These are phyloP conservation scores for Rhyacophila evoluta DNA, from an alignment of 2,888 invertebrate genomes.

Conservation along the genomic window DNA sequence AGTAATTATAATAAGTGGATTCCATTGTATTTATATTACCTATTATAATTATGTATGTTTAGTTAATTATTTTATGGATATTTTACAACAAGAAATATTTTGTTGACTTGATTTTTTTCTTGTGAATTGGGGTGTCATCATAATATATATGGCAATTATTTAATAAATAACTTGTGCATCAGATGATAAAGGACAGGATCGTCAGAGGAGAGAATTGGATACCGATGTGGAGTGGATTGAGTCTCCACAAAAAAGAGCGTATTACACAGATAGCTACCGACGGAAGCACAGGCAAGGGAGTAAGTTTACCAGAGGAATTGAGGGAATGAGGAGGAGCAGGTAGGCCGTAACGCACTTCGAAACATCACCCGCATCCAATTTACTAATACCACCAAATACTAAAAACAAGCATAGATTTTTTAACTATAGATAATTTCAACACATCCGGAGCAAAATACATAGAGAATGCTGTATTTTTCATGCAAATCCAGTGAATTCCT, in stretches of 20 bases:
- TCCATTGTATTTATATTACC: no score
- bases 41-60: no score
- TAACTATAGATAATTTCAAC: background rate
- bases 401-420: background rate
- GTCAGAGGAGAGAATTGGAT: conserved; percentile 64
- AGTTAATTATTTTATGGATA: no score
- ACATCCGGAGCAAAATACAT: background rate
- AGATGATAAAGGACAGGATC: conserved; percentile 60
- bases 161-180: conserved; percentile 44
- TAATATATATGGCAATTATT: background rate
- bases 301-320: conserved; percentile 64
- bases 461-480: background rate
- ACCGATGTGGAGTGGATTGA: conserved; percentile 64
- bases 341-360: conserved; percentile 6
- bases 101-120: no score
- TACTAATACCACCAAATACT: conserved; percentile 1
- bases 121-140: conserved; percentile 1
- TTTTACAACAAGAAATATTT: no score
- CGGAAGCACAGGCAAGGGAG: conserved; percentile 76
- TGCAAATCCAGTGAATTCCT: background rate
- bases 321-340: conserved; percentile 25
- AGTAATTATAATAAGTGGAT: no score
- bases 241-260: conserved; percentile 55
- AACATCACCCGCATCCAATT: background rate
- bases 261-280: conserved; percentile 69